Percentiles rank a stretch among this genome's conserved stretches.
phyloP scores from a whole-genome alignment of 2,797 vertebrate species.

The Catamblyrhynchus diadema region DNA sequence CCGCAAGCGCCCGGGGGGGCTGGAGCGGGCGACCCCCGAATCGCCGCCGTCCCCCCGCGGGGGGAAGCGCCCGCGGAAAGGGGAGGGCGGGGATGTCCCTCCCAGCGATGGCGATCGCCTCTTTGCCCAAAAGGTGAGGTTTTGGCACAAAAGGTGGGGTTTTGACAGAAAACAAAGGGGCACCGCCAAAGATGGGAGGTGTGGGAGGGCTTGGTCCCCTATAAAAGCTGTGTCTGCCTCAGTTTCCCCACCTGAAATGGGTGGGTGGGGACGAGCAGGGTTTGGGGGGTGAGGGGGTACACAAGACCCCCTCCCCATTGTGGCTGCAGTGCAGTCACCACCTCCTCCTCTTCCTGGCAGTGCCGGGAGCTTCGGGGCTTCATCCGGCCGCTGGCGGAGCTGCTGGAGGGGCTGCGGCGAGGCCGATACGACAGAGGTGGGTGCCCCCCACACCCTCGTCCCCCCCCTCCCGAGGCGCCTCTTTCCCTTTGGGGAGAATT shows the following conservation, averaged over 20 bases:
- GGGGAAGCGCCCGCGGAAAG: slow-evolving; percentile 43
- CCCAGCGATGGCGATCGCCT: slow-evolving; percentile 81
- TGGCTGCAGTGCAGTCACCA: background rate
- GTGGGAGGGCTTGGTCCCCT: accelerated
- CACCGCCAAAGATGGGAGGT: accelerated
- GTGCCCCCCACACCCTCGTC: background rate
- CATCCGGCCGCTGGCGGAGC: background rate
- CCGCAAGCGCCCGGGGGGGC: background rate
- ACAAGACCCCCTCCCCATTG: accelerated
- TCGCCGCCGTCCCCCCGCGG: accelerated
- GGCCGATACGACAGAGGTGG: background rate
- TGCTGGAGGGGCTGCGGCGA: background rate
- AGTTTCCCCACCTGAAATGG: background rate
- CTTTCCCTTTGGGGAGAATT: background rate
- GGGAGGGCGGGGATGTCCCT: background rate
- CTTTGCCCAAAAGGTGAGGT: slow-evolving; percentile 89
- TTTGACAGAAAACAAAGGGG: background rate
- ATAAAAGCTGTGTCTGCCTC: background rate
- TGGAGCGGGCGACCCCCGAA: accelerated
- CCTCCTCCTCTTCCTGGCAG: slow-evolving; percentile 59
- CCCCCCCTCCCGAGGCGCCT: no score
- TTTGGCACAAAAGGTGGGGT: slow-evolving; percentile 67
- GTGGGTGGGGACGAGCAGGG: background rate
- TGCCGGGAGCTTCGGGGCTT: slow-evolving; percentile 85
- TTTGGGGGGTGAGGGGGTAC: background rate